phyloP scores from a whole-genome alignment of 2,888 invertebrate genomes.

The Tineola bisselliella region DNA sequence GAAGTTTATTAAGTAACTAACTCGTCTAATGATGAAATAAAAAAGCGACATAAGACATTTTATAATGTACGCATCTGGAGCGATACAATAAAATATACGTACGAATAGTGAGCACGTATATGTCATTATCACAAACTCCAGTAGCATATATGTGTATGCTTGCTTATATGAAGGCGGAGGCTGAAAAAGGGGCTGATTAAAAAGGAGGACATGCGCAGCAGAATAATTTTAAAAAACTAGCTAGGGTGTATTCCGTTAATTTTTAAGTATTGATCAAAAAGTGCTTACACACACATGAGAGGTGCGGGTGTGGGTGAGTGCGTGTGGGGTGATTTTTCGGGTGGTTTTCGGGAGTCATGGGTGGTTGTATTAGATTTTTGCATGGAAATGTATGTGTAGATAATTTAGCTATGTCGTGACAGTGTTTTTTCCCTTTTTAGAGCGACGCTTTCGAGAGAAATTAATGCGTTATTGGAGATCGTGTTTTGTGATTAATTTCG shows the following conservation, averaged over 20 bases:
- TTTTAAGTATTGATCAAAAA: conserved; percentile 70
- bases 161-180: not conserved
- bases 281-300: conserved; percentile 46
- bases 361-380: conserved; percentile 14
- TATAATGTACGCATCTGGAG: not conserved
- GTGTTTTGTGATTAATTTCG: not conserved
- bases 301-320: not conserved
- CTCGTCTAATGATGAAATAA: too few relatives aligned
- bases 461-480: not conserved
- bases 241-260: conserved; percentile 56
- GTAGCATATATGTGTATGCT: not conserved
- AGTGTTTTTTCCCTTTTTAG: not conserved
- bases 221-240: conserved; percentile 65
- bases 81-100: not conserved
- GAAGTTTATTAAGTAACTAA: too few relatives aligned
- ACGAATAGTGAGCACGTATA: not conserved
- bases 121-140: conserved; percentile 6
- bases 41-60: too few relatives aligned
- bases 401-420: conserved; percentile 5
- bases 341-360: not conserved
- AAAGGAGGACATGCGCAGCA: conserved; percentile 69
- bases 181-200: conserved; percentile 59
- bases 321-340: not conserved
- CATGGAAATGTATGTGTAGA: conserved; percentile 14
- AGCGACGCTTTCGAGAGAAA: not conserved